A percentile compares a stretch with the other conserved stretches of the same genome.
These are phyloP conservation scores for Grapholita molesta DNA, from an alignment of 1,140 invertebrate genomes.

Conservation along the genomic window DNA sequence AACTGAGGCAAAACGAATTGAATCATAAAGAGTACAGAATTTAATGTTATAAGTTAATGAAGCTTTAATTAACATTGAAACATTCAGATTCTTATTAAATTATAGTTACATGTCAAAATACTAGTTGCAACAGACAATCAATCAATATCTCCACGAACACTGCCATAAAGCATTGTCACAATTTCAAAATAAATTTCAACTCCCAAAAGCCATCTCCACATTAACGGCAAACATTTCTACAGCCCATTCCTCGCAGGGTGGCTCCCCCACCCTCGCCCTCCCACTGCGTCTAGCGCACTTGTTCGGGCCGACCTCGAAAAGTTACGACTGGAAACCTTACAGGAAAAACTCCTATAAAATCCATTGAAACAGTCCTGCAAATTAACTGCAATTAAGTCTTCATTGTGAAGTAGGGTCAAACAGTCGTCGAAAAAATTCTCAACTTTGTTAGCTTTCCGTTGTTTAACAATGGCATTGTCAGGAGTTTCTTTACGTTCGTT, in stretches of 20 bases:
- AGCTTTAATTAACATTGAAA: too few species aligned
- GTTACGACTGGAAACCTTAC: constrained; percentile 31
- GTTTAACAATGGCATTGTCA: constrained; percentile 1
- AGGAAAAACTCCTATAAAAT: constrained; percentile 32
- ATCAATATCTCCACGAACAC: background rate
- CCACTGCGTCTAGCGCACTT: constrained; percentile 45
- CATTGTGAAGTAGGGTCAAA: constrained; percentile 33
- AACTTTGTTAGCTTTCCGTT: background rate
- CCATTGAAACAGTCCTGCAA: constrained; percentile 34
- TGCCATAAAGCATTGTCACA: constrained; percentile 14
- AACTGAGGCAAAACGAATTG: too few species aligned
- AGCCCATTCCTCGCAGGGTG: constrained; percentile 27
- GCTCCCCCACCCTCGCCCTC: constrained; percentile 21
- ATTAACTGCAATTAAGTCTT: constrained; percentile 40
- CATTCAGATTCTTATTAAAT: too few species aligned
- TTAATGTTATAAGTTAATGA: too few species aligned
- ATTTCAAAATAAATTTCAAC: constrained; percentile 21
- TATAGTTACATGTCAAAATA: background rate
- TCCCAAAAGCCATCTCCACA: constrained; percentile 33
- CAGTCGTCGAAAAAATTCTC: constrained; percentile 9
- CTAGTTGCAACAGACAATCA: background rate
- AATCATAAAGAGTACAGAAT: too few species aligned
- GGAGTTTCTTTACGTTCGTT: background rate
- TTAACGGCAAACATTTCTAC: constrained; percentile 45
- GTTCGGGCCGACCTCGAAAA: constrained; percentile 51